Evolutionary conservation across 2,797 vertebrate genomes (phyloP).

Genomic region (Rallus crepitans): DNA sequence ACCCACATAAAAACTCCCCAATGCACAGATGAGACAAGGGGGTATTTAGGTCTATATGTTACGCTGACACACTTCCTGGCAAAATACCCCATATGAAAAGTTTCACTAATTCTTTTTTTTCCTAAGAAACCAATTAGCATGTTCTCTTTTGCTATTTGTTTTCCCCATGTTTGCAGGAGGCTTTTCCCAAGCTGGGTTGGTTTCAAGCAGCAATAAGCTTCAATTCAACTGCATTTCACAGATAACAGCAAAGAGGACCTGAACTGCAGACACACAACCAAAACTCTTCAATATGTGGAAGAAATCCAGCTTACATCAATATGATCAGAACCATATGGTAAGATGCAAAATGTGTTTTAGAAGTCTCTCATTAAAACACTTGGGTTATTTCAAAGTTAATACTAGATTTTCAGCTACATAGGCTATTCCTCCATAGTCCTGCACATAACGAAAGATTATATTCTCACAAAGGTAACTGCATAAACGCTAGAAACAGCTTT

Average conservation of each 20-base stretch:
- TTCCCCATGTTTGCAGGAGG: neutral
- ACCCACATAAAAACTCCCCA: neutral
- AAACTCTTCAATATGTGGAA: neutral
- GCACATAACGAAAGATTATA: neutral
- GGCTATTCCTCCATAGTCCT: neutral
- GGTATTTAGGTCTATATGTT: neutral
- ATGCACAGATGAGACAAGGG: neutral
- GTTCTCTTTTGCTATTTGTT: neutral
- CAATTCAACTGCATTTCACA: neutral
- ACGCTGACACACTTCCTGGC: neutral
- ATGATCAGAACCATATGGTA: rapidly evolving
- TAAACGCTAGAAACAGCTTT: neutral
- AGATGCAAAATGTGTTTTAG: neutral
- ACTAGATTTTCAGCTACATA: neutral
- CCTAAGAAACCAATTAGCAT: neutral
- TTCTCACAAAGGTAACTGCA: neutral
- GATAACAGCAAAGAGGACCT: neutral
- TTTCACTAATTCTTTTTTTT: neutral
- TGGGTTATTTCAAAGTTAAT: neutral
- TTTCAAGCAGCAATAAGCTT: neutral
- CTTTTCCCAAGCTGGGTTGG: neutral
- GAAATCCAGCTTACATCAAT: neutral
- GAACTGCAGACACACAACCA: neutral
- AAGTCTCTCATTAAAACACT: neutral
- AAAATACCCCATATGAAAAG: neutral